phyloP scores from a whole-genome alignment of 1,140 invertebrate species.

The Neoseiulus cucumeris region DNA sequence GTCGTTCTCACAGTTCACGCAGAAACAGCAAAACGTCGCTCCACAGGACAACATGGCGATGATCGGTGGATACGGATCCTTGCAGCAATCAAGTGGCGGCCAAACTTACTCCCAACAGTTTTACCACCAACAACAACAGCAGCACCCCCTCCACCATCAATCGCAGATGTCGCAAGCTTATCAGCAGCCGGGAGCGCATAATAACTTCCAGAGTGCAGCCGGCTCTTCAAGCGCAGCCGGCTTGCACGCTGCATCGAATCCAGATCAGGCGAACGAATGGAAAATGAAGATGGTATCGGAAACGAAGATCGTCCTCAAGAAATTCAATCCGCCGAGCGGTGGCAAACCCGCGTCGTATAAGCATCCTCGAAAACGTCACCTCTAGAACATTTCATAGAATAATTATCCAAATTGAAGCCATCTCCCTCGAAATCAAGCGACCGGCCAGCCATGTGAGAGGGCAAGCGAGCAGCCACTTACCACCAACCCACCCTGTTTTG shows the following conservation, averaged over 20 bases:
- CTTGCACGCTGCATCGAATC: not conserved
- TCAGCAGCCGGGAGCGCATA: too few relatives aligned
- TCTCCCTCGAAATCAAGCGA: too few relatives aligned
- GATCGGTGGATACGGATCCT: too few relatives aligned
- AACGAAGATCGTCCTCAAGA: conserved; percentile 2
- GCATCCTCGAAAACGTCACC: not conserved
- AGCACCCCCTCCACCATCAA: not conserved
- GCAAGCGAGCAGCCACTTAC: too few relatives aligned
- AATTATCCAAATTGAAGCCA: too few relatives aligned
- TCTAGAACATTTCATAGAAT: not conserved
- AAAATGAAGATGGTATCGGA: conserved; percentile 10
- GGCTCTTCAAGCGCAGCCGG: too few relatives aligned
- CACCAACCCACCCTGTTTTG: too few relatives aligned
- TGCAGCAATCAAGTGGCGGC: not conserved
- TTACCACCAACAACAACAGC: not conserved
- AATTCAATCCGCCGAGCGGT: not conserved
- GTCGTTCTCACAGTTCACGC: conserved; percentile 4
- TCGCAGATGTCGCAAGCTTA: too few relatives aligned
- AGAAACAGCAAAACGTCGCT: not conserved
- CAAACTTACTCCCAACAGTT: not conserved
- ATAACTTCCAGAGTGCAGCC: too few relatives aligned
- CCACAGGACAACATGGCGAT: too few relatives aligned
- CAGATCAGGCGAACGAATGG: not conserved
- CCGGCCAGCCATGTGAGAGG: too few relatives aligned
- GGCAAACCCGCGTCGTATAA: conserved; percentile 9